Percentiles rank a stretch among this genome's conserved stretches.
phyloP scores from a whole-genome alignment of 2,888 invertebrate genomes.

The Andrena marginata region DNA sequence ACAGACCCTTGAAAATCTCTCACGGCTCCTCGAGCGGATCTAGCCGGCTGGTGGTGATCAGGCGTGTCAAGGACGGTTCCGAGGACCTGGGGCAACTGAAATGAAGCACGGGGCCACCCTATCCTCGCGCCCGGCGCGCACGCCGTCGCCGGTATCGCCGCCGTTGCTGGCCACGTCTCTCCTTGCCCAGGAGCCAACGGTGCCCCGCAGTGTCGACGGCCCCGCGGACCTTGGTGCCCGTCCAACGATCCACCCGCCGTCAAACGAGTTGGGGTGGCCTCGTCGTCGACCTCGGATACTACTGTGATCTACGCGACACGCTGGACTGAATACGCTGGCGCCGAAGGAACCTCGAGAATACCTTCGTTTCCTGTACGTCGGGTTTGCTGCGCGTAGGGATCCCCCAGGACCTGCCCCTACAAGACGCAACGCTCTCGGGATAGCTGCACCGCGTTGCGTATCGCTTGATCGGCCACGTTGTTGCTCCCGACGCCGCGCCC shows the following conservation, averaged over 20 bases:
- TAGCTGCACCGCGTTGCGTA: too few relatives aligned
- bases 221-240: not conserved
- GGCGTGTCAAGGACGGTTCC: constrained; percentile 64
- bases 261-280: constrained; percentile 47
- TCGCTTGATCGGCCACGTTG: too few relatives aligned
- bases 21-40: constrained; percentile 73
- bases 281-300: constrained; percentile 58
- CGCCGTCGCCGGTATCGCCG: constrained; percentile 12
- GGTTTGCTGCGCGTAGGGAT: too few relatives aligned
- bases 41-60: constrained; percentile 67
- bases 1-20: constrained; percentile 76
- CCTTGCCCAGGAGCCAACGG: not conserved
- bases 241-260: constrained; percentile 12
- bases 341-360: constrained; percentile 24
- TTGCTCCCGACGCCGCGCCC: too few relatives aligned
- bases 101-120: constrained; percentile 66
- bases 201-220: not conserved
- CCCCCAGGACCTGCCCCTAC: too few relatives aligned
- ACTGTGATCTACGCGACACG: constrained; percentile 66
- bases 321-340: constrained; percentile 32
- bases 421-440: too few relatives aligned
- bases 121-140: constrained; percentile 34
- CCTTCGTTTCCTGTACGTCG: too few relatives aligned
- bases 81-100: constrained; percentile 66
- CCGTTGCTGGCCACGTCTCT: constrained; percentile 8